These are phyloP conservation scores for Myiozetetes cayanensis DNA, from an alignment of 2,113 vertebrate species.

Conservation along the genomic window DNA sequence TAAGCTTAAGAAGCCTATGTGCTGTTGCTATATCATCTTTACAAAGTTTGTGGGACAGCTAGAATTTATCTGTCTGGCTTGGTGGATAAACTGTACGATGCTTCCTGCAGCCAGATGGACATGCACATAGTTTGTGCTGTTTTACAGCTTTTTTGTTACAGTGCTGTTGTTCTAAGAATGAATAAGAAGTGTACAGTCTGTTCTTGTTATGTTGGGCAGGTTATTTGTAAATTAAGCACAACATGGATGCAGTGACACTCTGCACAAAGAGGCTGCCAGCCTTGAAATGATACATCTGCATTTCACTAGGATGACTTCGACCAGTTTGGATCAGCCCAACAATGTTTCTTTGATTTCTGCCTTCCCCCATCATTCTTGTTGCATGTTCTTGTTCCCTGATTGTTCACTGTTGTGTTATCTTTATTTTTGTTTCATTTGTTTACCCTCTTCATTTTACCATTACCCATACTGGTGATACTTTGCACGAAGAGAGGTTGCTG, in stretches of 20 bases:
- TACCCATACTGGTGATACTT: rapidly evolving
- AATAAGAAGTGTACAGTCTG: neutral
- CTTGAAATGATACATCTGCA: neutral
- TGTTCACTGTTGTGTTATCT: neutral
- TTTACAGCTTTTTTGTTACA: neutral
- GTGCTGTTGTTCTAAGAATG: neutral
- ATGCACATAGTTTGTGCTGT: neutral
- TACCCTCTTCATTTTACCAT: neutral
- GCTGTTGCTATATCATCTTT: neutral
- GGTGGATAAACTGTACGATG: neutral
- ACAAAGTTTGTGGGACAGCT: neutral
- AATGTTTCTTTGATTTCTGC: neutral
- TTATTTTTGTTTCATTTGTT: neutral
- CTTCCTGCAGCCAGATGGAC: neutral
- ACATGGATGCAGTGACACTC: neutral
- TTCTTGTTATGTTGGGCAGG: neutral
- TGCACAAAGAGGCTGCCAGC: neutral
- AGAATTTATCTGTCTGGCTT: neutral
- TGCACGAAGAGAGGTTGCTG: neutral
- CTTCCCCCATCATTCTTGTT: neutral
- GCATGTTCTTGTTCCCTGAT: neutral
- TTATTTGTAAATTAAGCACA: neutral
- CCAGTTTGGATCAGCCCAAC: neutral
- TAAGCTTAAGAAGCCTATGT: neutral
- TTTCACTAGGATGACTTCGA: neutral